Evolutionary conservation across 1,140 invertebrate species (phyloP).

Genomic region (Holcopasites calliopsidis): DNA sequence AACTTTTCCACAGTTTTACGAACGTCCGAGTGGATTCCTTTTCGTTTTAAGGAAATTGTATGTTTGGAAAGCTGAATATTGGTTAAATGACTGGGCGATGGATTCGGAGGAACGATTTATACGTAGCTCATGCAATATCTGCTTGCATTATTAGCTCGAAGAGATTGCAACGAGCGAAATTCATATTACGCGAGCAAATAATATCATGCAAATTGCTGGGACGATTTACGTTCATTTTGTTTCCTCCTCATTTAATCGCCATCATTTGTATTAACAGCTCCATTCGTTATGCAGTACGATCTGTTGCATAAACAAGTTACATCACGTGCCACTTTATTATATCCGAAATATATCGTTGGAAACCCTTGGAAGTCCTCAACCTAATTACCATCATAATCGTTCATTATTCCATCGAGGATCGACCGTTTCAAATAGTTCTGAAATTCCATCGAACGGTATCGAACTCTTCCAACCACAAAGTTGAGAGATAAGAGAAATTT

Average conservation of each 20-base stretch:
- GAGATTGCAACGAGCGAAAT: not conserved
- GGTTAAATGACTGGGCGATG: too few relatives aligned
- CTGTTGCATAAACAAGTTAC: not conserved
- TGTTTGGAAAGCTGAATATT: too few relatives aligned
- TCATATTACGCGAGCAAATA: not conserved
- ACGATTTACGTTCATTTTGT: not conserved
- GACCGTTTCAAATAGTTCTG: too few relatives aligned
- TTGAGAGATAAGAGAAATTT: not conserved
- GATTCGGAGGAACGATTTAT: not conserved
- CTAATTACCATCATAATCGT: too few relatives aligned
- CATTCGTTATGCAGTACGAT: not conserved
- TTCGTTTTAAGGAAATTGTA: too few relatives aligned
- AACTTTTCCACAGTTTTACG: too few relatives aligned
- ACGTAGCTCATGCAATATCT: too few relatives aligned
- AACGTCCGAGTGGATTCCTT: too few relatives aligned
- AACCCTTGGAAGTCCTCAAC: too few relatives aligned
- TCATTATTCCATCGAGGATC: not conserved
- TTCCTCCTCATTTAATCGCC: not conserved
- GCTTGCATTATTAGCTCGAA: not conserved
- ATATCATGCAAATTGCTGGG: not conserved
- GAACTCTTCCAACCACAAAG: not conserved
- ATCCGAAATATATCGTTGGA: not conserved
- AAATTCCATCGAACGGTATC: not conserved
- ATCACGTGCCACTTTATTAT: not conserved
- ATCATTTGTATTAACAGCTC: constrained; percentile 5